phyloP scores from a whole-genome alignment of 2,797 vertebrate species.

The Chelmon rostratus region DNA sequence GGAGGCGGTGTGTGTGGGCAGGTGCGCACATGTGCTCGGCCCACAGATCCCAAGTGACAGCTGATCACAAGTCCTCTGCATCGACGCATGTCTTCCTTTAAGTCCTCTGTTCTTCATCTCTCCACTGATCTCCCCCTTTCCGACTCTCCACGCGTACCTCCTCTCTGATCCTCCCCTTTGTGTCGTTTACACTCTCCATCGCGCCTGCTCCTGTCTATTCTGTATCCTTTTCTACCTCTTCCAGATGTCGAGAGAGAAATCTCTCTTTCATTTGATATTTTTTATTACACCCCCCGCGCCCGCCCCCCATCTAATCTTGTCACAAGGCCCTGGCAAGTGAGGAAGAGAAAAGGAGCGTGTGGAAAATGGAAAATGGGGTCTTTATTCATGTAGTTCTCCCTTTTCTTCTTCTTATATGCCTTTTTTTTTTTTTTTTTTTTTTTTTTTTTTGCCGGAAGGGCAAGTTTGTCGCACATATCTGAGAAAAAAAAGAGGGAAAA shows the following conservation, averaged over 20 bases:
- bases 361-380: slow-evolving; percentile 63
- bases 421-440: no score
- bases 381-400: slow-evolving; percentile 69
- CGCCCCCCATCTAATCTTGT: slow-evolving; percentile 64
- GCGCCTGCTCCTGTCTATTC: slow-evolving; percentile 40
- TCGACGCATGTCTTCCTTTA: slow-evolving; percentile 50
- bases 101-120: slow-evolving; percentile 55
- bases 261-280: slow-evolving; percentile 53
- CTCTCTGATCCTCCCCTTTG: slow-evolving; percentile 69
- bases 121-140: slow-evolving; percentile 46
- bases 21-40: slow-evolving; percentile 2
- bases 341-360: slow-evolving; percentile 42
- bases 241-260: slow-evolving; percentile 46
- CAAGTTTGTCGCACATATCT: slow-evolving; percentile 75
- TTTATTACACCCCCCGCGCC: background rate
- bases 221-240: slow-evolving; percentile 52
- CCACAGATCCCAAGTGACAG: slow-evolving; percentile 59
- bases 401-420: slow-evolving; percentile 59
- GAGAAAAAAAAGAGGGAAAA: slow-evolving; percentile 34
- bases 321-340: slow-evolving; percentile 57
- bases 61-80: slow-evolving; percentile 60
- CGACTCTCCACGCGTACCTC: slow-evolving; percentile 37
- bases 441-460: slow-evolving; percentile 66
- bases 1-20: background rate
- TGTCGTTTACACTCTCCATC: slow-evolving; percentile 61